Evolutionary conservation across 1,140 invertebrate genomes (phyloP).

Genomic region (Ips typographus): DNA sequence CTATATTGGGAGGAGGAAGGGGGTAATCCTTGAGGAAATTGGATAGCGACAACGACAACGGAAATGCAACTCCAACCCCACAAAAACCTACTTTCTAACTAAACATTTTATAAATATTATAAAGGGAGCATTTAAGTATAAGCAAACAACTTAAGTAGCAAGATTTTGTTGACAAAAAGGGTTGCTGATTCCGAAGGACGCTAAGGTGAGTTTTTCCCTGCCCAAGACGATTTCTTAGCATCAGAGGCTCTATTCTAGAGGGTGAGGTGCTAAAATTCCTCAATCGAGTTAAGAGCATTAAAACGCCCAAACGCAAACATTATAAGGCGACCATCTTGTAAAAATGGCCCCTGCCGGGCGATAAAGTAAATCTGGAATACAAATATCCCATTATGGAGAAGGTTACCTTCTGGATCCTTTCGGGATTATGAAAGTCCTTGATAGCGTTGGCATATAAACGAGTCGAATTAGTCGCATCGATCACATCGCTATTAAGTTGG

Average conservation of each 20-base stretch:
- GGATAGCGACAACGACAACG: background rate
- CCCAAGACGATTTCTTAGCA: background rate
- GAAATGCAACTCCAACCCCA: too few relatives aligned
- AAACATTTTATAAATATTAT: too few relatives aligned
- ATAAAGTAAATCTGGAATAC: conserved; percentile 32
- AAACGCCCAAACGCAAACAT: conserved; percentile 29
- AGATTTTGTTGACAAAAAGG: conserved; percentile 35
- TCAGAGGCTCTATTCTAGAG: background rate
- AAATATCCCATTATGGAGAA: conserved; percentile 6
- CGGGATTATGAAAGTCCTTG: too few relatives aligned
- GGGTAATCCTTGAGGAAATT: conserved; percentile 1
- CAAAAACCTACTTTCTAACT: too few relatives aligned
- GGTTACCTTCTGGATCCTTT: too few relatives aligned
- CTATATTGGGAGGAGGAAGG: conserved; percentile 14
- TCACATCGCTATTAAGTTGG: too few relatives aligned
- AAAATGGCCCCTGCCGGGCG: conserved; percentile 29
- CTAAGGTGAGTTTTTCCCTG: background rate
- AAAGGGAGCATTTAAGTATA: too few relatives aligned
- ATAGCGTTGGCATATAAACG: too few relatives aligned
- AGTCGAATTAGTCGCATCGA: too few relatives aligned
- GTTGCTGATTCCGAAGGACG: background rate
- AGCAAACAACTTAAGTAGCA: background rate
- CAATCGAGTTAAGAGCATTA: conserved; percentile 18
- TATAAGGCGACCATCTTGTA: conserved; percentile 33
- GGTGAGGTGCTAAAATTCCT: conserved; percentile 14